Conservation (phyloP, 1,140 invertebrate genomes). For the Drosophila pectinifera region DNA sequence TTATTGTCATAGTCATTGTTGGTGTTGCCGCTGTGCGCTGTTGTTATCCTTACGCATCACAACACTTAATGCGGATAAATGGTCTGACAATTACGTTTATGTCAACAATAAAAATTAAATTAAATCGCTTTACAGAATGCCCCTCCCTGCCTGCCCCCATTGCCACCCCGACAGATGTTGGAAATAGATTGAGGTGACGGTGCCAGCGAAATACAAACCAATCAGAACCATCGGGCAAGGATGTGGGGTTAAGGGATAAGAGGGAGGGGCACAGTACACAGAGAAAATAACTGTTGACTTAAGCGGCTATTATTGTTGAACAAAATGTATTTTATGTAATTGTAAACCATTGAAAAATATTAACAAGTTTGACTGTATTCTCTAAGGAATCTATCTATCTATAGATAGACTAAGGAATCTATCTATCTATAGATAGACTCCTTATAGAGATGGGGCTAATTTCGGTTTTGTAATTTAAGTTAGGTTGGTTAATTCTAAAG, state of each 20-base stretch:
- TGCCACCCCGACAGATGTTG: conserved; percentile 67
- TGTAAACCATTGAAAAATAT: no score
- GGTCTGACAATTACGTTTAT: conserved; percentile 84
- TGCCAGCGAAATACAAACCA: conserved; percentile 54
- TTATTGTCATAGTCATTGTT: conserved; percentile 53
- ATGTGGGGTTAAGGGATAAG: neutral
- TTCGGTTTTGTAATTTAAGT: no score
- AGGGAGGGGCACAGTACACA: neutral
- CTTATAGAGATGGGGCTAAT: no score
- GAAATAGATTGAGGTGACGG: conserved; percentile 71
- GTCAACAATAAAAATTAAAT: conserved; percentile 84
- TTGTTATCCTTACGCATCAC: conserved; percentile 82
- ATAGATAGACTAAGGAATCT: no score
- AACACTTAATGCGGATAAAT: conserved; percentile 84
- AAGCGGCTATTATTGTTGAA: neutral
- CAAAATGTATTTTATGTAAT: neutral
- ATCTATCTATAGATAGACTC: no score
- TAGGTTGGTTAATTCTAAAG: no score
- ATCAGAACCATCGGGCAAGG: conserved; percentile 43
- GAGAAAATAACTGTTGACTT: neutral
- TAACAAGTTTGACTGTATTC: no score
- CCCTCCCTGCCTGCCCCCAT: conserved; percentile 7
- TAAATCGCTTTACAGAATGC: conserved; percentile 79
- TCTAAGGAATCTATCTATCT: no score
- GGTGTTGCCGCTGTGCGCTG: conserved; percentile 40